A percentile compares a stretch with the other conserved stretches of the same genome.
Evolutionary conservation across 2,888 invertebrate genomes (phyloP).

Genomic region (Yponomeuta evonymella): DNA sequence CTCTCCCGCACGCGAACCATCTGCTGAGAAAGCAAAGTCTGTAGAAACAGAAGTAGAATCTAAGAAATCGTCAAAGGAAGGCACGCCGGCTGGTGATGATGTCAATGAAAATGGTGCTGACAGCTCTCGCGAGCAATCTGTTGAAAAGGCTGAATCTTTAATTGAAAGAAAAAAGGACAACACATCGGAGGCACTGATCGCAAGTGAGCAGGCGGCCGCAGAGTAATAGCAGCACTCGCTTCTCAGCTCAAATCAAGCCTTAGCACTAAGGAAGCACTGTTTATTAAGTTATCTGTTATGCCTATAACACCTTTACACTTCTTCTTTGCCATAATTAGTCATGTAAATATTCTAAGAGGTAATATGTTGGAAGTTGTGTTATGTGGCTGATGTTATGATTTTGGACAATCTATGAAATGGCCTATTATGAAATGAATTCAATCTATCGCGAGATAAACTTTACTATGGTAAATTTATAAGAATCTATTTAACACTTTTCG

Average conservation of each 20-base stretch:
- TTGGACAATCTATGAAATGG: constrained; percentile 55
- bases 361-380: constrained; percentile 53
- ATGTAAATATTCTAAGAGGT: constrained; percentile 65
- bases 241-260: constrained; percentile 66
- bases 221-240: constrained; percentile 57
- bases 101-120: constrained; percentile 59
- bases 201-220: constrained; percentile 58
- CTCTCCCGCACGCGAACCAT: not conserved
- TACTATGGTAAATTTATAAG: constrained; percentile 32
- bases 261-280: constrained; percentile 68
- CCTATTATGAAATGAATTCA: constrained; percentile 58
- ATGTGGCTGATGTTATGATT: constrained; percentile 52
- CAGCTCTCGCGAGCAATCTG: constrained; percentile 63
- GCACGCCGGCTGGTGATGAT: constrained; percentile 46
- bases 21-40: constrained; percentile 9
- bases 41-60: constrained; percentile 9
- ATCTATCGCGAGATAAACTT: constrained; percentile 30
- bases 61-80: constrained; percentile 39
- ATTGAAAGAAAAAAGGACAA: constrained; percentile 50
- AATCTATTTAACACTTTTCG: constrained; percentile 60
- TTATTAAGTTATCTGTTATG: constrained; percentile 61
- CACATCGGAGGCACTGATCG: constrained; percentile 60
- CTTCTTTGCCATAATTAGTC: constrained; percentile 62
- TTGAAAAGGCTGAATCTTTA: constrained; percentile 44
- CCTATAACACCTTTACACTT: constrained; percentile 58